Evolutionary conservation across 2,888 invertebrate species (phyloP), one percentile per base, ranked within the genome.

Genomic region (Dryococelus australis): DNA sequence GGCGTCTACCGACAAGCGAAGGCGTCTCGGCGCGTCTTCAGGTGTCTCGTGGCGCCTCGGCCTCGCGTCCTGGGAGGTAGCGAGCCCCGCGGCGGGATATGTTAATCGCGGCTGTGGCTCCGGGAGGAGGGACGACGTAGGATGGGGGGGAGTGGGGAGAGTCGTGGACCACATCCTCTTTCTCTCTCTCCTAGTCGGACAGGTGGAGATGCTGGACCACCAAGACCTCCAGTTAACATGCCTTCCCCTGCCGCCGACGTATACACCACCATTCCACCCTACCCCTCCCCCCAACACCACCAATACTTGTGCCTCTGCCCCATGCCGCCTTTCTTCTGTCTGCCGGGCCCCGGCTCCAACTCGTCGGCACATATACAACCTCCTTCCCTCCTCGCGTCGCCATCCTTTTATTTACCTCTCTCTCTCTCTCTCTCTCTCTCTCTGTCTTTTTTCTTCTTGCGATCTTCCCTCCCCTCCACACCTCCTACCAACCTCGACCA

Each of bases 361-460:
- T 35, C 35, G 35, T 26, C 84, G 65, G 35, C 43, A 24, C 83
- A 28, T n/a, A 35, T 78, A 35, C 28, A 83, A 53, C 85, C 65
- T 20, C 51, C 86, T 27, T 65, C 87, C 87, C 81, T 84, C 88
- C 86, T 87, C 43, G 43, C 43, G 43, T 78, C 43, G 20, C 20
- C 83, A 28, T 24, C 20, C 27, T 20, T 12, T 43, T 86, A 84
- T 86, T 43, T 84, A 24, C 85, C 86, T 87, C 78, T 89, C 86
- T 88, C 87, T 88, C 87, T 80, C 86, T 87, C 87, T 88, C 87
- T 43, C 87, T 47, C 16, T 16, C 47, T 47, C 16, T 47, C 47
- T 47, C 16, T 47, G 12, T 16, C 47, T 47, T 8, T 35, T 1
- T 35, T 8, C 47, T 47, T 47, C 5, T 47, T 47, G 10, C 47